Evolutionary conservation across 2,113 vertebrate species (phyloP), one percentile per base, ranked within the genome.

Genomic region (Prunella fulvescens): DNA sequence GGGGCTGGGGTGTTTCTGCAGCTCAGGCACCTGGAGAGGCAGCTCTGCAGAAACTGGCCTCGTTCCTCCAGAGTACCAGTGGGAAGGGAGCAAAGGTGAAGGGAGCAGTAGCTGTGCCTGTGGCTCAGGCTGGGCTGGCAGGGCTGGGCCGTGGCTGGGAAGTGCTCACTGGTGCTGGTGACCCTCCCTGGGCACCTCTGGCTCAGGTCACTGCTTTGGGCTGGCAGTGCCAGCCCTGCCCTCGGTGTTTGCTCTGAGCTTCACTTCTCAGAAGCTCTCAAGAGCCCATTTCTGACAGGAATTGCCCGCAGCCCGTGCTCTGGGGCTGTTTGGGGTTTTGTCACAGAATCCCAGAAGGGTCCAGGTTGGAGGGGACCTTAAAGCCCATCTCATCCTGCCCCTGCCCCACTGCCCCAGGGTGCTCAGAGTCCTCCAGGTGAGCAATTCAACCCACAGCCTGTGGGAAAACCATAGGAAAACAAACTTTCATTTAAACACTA

Each of bases 101-200:
- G 0, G 12, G 44, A 17, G 54, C 54, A 23, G 60, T 3, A 3
- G 7, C 13, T 7, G 1, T 3, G n/a, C 1, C 44, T 7, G 33
- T 1, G n/a, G 12, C 56, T 37, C 1, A 5, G 20, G 56, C 4
- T 3, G 69, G 39, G 1, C 9, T 23, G 42, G 64, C 4, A 14
- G 56, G 23, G 6, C 10, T 4, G 70, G 7, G 25, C 7, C 8
- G 42, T 7, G 3, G 22, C 66, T 40, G 7, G 61, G 60, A 11
- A 10, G 2, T 0, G 39, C 37, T 19, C 18, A 16, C 4, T 6
- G 57, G 20, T 35, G 78, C 72, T 23, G 81, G 20, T 1, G 60
- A 4, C 14, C 39, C 7, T 14, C 25, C 40, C 25, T 7, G 0
- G 5, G 48, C 12, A 1, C 28, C 24, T 22, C 37, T 4, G 77